phyloP scores from a whole-genome alignment of 2,888 invertebrate species.

The Stratiomys singularior region DNA sequence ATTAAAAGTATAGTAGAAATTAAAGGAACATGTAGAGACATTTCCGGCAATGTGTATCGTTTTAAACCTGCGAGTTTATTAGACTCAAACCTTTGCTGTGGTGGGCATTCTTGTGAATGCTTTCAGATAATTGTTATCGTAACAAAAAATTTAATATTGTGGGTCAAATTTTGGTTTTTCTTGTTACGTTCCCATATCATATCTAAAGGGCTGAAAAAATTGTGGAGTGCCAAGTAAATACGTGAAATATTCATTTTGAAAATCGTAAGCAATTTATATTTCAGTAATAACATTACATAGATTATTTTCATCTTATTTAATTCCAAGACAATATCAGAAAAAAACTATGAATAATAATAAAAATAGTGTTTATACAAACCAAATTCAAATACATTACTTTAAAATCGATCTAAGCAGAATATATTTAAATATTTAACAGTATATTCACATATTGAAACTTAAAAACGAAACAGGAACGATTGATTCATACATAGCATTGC shows the following conservation, averaged over 20 bases:
- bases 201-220: no score
- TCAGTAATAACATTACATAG: conserved; percentile 46
- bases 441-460: not conserved
- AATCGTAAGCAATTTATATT: conserved; percentile 46
- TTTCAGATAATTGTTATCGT: no score
- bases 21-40: no score
- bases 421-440: not conserved
- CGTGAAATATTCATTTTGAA: conserved; percentile 22
- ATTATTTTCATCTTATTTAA: conserved; percentile 36
- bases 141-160: no score
- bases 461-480: not conserved
- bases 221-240: not conserved
- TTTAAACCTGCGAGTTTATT: no score
- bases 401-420: conserved; percentile 6
- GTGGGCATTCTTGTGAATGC: no score
- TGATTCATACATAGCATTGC: not conserved
- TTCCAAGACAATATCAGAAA: conserved; percentile 31
- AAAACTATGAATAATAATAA: not conserved
- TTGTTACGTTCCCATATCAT: no score
- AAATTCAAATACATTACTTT: not conserved
- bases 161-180: no score
- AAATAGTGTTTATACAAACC: not conserved
- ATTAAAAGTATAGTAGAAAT: no score
- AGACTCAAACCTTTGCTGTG: no score
- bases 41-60: no score